Evolutionary conservation across 1,140 invertebrate species (phyloP).

Genomic region (Pseudomyrmex flavicornis): DNA sequence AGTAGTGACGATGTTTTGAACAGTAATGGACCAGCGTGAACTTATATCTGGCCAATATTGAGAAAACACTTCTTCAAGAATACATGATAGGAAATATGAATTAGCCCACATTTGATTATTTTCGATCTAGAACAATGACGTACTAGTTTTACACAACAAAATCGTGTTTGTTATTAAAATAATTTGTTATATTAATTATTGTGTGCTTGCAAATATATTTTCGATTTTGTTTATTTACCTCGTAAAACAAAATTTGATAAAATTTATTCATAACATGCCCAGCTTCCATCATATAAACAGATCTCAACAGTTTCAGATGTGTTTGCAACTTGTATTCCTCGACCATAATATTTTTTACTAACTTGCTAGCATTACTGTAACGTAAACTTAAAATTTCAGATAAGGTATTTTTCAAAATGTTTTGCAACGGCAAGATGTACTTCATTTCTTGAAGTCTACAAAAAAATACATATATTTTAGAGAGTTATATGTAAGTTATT

Average conservation of each 20-base stretch:
- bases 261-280: constrained; percentile 88
- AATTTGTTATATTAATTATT: constrained; percentile 40
- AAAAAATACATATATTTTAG: constrained; percentile 41
- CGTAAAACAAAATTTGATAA: constrained; percentile 86
- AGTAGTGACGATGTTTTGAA: constrained; percentile 71
- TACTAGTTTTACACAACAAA: no score
- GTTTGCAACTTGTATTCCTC: constrained; percentile 85
- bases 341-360: constrained; percentile 85
- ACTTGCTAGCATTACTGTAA: constrained; percentile 84
- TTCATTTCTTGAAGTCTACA: constrained; percentile 75
- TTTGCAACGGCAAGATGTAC: constrained; percentile 78
- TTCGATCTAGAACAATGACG: constrained; percentile 81
- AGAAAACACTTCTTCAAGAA: constrained; percentile 86
- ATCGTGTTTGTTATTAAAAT: neutral
- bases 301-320: constrained; percentile 85
- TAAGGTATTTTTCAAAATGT: constrained; percentile 83
- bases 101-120: constrained; percentile 82
- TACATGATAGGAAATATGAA: constrained; percentile 83
- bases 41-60: constrained; percentile 84
- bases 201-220: neutral
- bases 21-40: constrained; percentile 81
- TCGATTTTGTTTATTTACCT: constrained; percentile 79
- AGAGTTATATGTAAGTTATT: constrained; percentile 2
- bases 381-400: constrained; percentile 81
- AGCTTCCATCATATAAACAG: constrained; percentile 88